Base-by-base conservation (phyloP, 1,140 invertebrate genomes). In the Kradibia gibbosae region DNA sequence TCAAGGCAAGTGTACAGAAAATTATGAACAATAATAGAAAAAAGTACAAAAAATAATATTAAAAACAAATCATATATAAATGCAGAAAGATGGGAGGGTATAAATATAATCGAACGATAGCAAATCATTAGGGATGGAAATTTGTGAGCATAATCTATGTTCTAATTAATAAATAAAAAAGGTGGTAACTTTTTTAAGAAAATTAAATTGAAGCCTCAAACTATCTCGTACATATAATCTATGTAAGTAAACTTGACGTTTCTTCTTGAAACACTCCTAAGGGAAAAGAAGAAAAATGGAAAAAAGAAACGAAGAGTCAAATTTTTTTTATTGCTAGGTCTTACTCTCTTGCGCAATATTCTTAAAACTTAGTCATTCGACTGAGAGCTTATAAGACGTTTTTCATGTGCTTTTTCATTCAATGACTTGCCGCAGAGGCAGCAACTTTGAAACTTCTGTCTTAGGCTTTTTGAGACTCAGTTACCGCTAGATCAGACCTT, bases 81-180 rank as follows among this genome's bases (percentile, higher is more conserved):
- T 13, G 50, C 10, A 75, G 25, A 5, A 42, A 1, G 25, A 22
- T 22, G 22, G 42, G 31, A 50, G 42, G 25, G 70, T 50, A 45
- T 15, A 50, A 48, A 65, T 65, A 82, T 70, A 48, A 55, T 78
- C 60, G 83, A 78, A 45, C 62, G 62, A 67, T 36, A 67, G 34
- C 34, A 20, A 67, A 67, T 22, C 34, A 36, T 17, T 36, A 17
- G 36, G 48, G 34, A 60, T 31, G 85, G 85, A 88, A 90, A 91
- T 88, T 89, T 86, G 82, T 86, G 83, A 86, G 86, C 70, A 76
- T 90, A 91, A 91, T 87, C 91, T 90, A 90, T 88, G 87, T 88
- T 84, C 87, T 89, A 89, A 90, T 91, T 91, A 91, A 91, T 90
- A 89, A 84, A 85, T 89, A 91, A 91, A 91, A 89, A 91, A 90